A percentile compares a stretch with the other conserved stretches of the same genome.
These are phyloP conservation scores for Turritopsis rubra DNA, from an alignment of 30 jellyfish, hydroid and myxozoan species.

Conservation along the genomic window DNA sequence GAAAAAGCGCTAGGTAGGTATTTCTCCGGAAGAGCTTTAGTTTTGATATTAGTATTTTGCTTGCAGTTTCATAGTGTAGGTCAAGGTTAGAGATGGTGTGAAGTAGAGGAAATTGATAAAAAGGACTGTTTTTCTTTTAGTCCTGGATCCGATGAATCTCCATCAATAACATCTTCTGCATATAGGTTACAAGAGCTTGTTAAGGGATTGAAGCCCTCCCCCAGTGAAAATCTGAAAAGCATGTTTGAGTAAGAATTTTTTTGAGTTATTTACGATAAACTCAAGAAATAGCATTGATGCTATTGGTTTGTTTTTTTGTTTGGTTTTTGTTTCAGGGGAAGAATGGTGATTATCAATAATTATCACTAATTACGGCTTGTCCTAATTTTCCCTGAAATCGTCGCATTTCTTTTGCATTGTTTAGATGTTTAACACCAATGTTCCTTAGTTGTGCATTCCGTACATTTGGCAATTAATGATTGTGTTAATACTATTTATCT, in stretches of 20 bases:
- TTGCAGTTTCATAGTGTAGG: background rate
- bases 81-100: background rate
- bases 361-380: no score
- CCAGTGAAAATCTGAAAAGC: conserved; percentile 52
- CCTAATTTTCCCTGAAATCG: no score
- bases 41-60: background rate
- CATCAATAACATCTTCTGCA: conserved; percentile 43
- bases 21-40: conserved; percentile 16
- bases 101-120: background rate
- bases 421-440: no score
- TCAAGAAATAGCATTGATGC: no score
- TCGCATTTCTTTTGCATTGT: no score
- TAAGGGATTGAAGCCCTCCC: conserved; percentile 63
- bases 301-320: background rate
- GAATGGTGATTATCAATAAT: no score
- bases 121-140: background rate
- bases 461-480: no score
- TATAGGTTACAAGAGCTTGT: conserved; percentile 69
- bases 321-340: no score
- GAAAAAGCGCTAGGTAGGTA: conserved; percentile 48
- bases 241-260: conserved; percentile 37
- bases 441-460: no score
- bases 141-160: conserved; percentile 21
- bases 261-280: no score
- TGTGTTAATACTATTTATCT: background rate